Evolutionary conservation across 2,888 invertebrate species (phyloP), one percentile per base, ranked within the genome.

Genomic region (Mylabris sibirica): DNA sequence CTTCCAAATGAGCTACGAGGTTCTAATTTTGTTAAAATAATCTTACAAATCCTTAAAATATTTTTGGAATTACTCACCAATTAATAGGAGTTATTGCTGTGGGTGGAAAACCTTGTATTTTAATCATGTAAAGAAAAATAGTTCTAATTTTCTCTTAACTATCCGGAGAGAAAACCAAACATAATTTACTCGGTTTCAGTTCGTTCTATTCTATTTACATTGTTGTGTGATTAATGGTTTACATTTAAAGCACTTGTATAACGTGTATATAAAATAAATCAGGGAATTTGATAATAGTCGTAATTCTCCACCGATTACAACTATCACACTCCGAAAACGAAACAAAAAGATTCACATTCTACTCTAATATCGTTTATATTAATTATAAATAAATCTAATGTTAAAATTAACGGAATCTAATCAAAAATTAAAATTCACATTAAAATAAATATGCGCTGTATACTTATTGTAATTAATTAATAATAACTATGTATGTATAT

Each of bases 171-270:
- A 63, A 67, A 70, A 70, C 70, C 67, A 63, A 70, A 70, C 67
- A 63, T 70, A 67, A 70, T 70, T 70, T 67, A 70, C 67, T n/a
- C 60, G 20, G 64, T 66, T 49, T 67, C 67, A 65, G 70, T 70
- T 70, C 67, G 60, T 63, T 63, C 35, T 59, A 30, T 63, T 63
- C 65, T 67, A 65, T 70, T 70, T 70, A 70, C 70, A 70, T 70
- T 70, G 67, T 70, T 62, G 14, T 65, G 49, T 70, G 70, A 70
- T 70, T 70, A 65, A 70, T 60, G 70, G 60, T 30, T 34, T 57
- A 59, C 66, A 53, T 60, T 69, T 67, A 41, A 17, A 60, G 35
- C 69, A 63, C 41, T 63, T 60, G 38, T 57, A 59, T 44, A 38
- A 57, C 44, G 20, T 53, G 11, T 22, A 53, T 2, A 44, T 11